Base-by-base conservation (phyloP, 2,113 vertebrate species). In the Solenodon paradoxus region DNA sequence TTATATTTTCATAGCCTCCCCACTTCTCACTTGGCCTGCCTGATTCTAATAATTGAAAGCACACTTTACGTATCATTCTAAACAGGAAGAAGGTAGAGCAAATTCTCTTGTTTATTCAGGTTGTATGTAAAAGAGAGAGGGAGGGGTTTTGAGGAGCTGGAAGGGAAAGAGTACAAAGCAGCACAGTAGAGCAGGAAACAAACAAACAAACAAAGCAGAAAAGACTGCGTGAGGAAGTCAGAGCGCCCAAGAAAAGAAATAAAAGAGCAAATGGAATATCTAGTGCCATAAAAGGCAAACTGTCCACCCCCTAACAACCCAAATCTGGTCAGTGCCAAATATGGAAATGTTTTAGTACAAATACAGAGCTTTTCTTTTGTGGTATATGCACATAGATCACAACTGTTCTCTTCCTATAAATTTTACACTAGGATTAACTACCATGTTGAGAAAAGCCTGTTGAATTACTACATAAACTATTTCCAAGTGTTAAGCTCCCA, bases 291-390 rank as follows among this genome's bases (percentile, higher is more conserved):
- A 95, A 95, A 96, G 84, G 92, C 30, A 53, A 95, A 88, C 0
- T 93, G 68, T 68, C 83, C 5, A 89, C 42, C 78, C 88, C 68
- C 61, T 68, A 55, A 77, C 81, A 81, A 90, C 75, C 77, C 86
- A 94, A 88, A 95, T 89, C 66, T 79, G 77, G 82, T 61, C 91
- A 95, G 13, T 40, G 16, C 94, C 96, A 95, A 95, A 95, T 84
- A 93, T 13, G 78, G 92, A 74, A 95, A 82, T 93, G 82, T 85
- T 96, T 96, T 85, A 84, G n/a, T 47, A 97, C 49, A 90, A 90
- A 94, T 59, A 87, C 30, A 82, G 49, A 92, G 55, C 26, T 84
- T 92, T 92, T 92, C 79, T 59, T 95, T 63, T 86, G 51, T 92
- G 53, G 38, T 64, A 75, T 93, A 82, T 51, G 40, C 94, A 38